Conservation (phyloP, 2,113 vertebrate genomes). For the Zootoca vivipara region DNA sequence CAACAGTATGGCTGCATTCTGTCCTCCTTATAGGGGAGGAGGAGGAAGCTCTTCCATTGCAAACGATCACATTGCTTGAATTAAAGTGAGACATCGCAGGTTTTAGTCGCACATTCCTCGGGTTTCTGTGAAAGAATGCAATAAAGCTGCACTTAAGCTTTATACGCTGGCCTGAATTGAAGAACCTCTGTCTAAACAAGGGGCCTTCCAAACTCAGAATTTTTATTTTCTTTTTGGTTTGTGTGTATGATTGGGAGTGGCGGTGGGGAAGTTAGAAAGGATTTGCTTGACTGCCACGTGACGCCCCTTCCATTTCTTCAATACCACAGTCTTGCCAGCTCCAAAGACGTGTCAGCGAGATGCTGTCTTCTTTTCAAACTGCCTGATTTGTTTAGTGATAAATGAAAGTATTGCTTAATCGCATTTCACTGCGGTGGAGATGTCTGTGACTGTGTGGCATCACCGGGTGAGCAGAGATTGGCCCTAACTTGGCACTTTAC, state of each 20-base stretch:
- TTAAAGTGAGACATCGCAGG: not conserved
- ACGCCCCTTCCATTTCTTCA: slow-evolving; percentile 9
- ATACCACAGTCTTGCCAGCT: slow-evolving; percentile 17
- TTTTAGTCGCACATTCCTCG: slow-evolving; percentile 31
- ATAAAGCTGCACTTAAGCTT: slow-evolving; percentile 45
- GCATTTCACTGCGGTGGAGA: not conserved
- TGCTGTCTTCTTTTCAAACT: not conserved
- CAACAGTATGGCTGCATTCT: not conserved
- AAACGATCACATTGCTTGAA: slow-evolving; percentile 22
- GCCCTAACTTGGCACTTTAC: not conserved
- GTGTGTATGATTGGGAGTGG: not conserved
- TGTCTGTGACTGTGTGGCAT: not conserved
- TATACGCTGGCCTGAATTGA: slow-evolving; percentile 46
- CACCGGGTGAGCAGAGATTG: not conserved
- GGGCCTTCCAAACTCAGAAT: slow-evolving; percentile 2
- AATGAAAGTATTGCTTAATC: not conserved
- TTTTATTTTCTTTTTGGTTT: not conserved
- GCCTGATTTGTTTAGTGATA: slow-evolving; percentile 10
- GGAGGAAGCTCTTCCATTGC: not conserved
- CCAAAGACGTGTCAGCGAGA: slow-evolving; percentile 33
- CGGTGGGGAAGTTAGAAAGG: not conserved
- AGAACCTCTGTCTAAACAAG: slow-evolving; percentile 36
- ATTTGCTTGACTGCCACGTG: slow-evolving; percentile 34
- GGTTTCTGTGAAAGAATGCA: slow-evolving; percentile 46
- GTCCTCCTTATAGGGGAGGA: slow-evolving; percentile 24